Percentiles rank a stretch among this genome's conserved stretches.
Evolutionary conservation across 2,888 invertebrate species (phyloP).

Genomic region (Drosophila subsilvestris): DNA sequence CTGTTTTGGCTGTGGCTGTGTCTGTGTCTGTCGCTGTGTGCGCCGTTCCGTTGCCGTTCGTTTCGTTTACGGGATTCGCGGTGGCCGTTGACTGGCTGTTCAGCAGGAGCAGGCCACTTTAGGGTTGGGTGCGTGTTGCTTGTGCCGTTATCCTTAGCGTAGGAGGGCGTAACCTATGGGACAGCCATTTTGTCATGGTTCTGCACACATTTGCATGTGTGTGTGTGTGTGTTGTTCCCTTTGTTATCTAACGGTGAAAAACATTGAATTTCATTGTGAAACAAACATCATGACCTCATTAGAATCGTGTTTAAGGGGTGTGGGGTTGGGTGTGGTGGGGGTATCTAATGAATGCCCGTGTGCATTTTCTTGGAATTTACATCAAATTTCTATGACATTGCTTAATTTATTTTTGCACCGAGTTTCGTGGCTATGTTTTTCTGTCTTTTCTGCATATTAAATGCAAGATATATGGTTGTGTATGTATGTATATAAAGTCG

Average conservation of each 20-base stretch:
- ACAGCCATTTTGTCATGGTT: conserved; percentile 75
- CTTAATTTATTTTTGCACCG: conserved; percentile 45
- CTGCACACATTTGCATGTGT: conserved; percentile 36
- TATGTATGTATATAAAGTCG: conserved; percentile 20
- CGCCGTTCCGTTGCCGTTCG: conserved; percentile 54
- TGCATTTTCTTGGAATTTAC: conserved; percentile 66
- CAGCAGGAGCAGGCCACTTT: conserved; percentile 53
- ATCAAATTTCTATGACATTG: conserved; percentile 71
- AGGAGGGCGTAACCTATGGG: conserved; percentile 56
- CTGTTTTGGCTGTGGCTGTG: conserved; percentile 20
- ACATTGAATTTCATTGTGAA: conserved; percentile 36
- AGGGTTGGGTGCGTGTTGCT: conserved; percentile 71
- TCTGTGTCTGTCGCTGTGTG: too few relatives aligned
- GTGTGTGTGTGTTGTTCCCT: conserved; percentile 12
- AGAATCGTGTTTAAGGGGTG: conserved; percentile 9
- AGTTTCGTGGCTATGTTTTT: conserved; percentile 30
- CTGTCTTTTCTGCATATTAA: conserved; percentile 6
- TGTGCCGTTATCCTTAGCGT: conserved; percentile 52
- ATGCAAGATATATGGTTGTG: neutral
- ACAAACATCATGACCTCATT: conserved; percentile 64
- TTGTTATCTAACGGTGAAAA: conserved; percentile 40
- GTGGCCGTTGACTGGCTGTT: conserved; percentile 28
- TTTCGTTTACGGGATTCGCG: conserved; percentile 40
- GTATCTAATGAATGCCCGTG: conserved; percentile 69
- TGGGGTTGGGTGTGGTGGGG: neutral